Evolutionary conservation across 2,888 invertebrate genomes (phyloP).

Genomic region (Esperia sulphurella): DNA sequence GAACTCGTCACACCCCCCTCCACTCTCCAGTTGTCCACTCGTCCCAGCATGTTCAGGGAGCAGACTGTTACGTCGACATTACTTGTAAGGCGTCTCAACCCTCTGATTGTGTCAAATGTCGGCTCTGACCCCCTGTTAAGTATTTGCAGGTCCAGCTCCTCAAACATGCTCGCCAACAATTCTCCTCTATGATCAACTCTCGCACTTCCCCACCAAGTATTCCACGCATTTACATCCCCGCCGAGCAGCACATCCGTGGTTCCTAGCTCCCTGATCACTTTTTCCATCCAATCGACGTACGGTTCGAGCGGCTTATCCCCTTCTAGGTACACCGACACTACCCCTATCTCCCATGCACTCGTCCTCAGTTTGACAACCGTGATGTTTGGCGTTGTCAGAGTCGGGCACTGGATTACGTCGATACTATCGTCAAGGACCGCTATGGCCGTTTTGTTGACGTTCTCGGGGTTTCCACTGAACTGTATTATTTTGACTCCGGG

Average conservation of each 20-base stretch:
- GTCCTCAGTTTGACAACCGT: background rate
- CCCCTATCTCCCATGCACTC: background rate
- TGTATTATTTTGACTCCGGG: conserved; percentile 6
- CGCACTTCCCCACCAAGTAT: conserved; percentile 18
- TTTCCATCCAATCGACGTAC: conserved; percentile 1
- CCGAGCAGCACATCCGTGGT: conserved; percentile 10
- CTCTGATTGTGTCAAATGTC: conserved; percentile 11
- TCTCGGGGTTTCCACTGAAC: background rate
- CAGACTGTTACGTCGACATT: background rate
- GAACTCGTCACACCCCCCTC: conserved; percentile 6
- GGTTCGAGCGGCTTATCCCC: conserved; percentile 4
- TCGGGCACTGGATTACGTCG: background rate
- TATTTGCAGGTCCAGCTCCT: conserved; percentile 9
- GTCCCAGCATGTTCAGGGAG: background rate
- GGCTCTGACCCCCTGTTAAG: conserved; percentile 7
- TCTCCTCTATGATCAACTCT: conserved; percentile 13
- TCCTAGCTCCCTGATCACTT: background rate
- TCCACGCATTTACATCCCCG: conserved; percentile 21
- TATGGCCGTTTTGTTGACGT: conserved; percentile 5
- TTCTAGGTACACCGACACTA: conserved; percentile 7
- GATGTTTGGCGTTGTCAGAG: conserved; percentile 3
- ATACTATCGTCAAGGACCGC: conserved; percentile 1
- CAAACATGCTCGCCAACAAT: conserved; percentile 2
- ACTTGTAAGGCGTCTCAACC: conserved; percentile 12
- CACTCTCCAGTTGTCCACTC: background rate